A percentile compares a stretch with the other conserved stretches of the same genome.
Conservation (phyloP, 2,888 invertebrate species). For the Odontothrips loti region DNA sequence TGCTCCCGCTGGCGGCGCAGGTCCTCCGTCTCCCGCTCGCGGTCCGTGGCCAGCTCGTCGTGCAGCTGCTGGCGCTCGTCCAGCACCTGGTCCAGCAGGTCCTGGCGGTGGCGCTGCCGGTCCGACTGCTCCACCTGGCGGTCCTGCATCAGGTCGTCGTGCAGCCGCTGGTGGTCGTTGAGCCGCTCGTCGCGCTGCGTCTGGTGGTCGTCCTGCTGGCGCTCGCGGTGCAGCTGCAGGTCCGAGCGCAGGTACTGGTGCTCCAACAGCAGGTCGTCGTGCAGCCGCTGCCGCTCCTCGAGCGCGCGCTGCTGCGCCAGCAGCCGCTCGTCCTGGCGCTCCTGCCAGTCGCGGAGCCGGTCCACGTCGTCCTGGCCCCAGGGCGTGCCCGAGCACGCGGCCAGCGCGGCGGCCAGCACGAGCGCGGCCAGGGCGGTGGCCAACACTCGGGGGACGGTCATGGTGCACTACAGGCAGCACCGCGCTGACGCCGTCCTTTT, state of each 20-base stretch:
- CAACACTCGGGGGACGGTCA: background rate
- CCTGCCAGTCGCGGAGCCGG: slow-evolving; percentile 12
- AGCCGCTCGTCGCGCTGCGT: slow-evolving; percentile 3
- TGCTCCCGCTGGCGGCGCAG: slow-evolving; percentile 2
- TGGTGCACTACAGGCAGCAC: slow-evolving; percentile 6
- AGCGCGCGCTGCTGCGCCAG: background rate
- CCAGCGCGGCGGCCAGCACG: slow-evolving; percentile 14
- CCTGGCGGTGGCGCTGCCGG: background rate
- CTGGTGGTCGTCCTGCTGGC: slow-evolving; percentile 4
- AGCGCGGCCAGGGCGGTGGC: slow-evolving; percentile 7
- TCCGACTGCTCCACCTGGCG: background rate
- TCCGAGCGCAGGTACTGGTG: slow-evolving; percentile 2
- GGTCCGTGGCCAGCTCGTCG: slow-evolving; percentile 11
- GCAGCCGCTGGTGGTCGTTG: slow-evolving; percentile 19
- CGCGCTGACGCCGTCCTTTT: background rate
- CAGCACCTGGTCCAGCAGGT: background rate
- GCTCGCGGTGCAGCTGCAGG: slow-evolving; percentile 17
- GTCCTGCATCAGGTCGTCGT: slow-evolving; percentile 16
- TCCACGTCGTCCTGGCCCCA: slow-evolving; percentile 12
- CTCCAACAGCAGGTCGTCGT: background rate
- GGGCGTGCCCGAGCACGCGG: background rate
- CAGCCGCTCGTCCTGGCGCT: slow-evolving; percentile 18
- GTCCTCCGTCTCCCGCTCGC: slow-evolving; percentile 13
- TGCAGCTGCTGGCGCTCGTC: slow-evolving; percentile 18
- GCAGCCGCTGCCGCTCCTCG: slow-evolving; percentile 13